Conservation (phyloP, 2,113 vertebrate species). For the Larimichthys polyactis region DNA sequence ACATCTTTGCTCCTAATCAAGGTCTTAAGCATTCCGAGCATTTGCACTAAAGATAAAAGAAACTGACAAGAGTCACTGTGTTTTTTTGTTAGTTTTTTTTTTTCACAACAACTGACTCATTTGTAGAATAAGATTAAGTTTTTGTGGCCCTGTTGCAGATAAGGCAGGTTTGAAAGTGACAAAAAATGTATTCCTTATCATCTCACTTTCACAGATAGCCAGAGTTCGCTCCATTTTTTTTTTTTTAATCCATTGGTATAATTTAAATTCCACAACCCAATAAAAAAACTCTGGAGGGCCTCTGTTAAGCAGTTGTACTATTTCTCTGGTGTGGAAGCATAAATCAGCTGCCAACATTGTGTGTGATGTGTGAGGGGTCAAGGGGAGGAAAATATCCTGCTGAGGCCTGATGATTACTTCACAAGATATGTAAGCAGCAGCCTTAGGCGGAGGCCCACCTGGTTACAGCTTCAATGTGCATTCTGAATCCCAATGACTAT, state of each 20-base stretch:
- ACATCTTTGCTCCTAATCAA: constrained; percentile 28
- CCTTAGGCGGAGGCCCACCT: constrained; percentile 58
- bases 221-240: background rate
- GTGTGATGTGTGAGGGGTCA: constrained; percentile 56
- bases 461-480: constrained; percentile 41
- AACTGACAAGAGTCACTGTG: background rate
- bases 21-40: constrained; percentile 10
- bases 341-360: constrained; percentile 44
- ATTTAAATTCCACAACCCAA: constrained; percentile 41
- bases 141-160: constrained; percentile 32
- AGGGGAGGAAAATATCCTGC: constrained; percentile 55
- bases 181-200: constrained; percentile 42
- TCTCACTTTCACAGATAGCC: constrained; percentile 25
- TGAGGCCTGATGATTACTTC: constrained; percentile 62
- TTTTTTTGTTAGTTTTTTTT: background rate
- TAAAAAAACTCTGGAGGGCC: constrained; percentile 1
- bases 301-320: constrained; percentile 29
- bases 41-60: constrained; percentile 2
- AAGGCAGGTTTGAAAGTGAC: constrained; percentile 46
- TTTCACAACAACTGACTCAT: background rate
- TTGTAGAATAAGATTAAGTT: constrained; percentile 1
- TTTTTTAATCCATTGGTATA: background rate
- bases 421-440: constrained; percentile 62
- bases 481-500: constrained; percentile 56
- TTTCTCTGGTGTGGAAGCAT: constrained; percentile 19